Percentiles rank a stretch among this genome's conserved stretches.
Conservation (phyloP, 2,888 invertebrate species). For the Synanthedon myopaeformis region DNA sequence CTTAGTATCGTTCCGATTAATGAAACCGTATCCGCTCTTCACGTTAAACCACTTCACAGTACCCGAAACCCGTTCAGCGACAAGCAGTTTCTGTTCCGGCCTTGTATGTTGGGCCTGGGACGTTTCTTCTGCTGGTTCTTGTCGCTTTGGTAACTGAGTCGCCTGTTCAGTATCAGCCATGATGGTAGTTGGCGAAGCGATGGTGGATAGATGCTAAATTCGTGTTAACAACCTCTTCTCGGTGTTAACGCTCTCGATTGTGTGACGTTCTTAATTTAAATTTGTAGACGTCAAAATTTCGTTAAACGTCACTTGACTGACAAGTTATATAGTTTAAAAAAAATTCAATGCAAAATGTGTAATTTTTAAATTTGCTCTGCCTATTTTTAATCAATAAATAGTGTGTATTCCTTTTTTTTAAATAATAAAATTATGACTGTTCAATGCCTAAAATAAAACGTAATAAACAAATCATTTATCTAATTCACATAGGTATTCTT, state of each 20-base stretch:
- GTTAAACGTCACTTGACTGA: too few relatives aligned
- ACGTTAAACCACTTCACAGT: conserved; percentile 95
- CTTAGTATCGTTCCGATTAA: conserved; percentile 93
- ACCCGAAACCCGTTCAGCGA: conserved; percentile 88
- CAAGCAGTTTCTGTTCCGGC: conserved; percentile 21
- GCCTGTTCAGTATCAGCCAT: neutral
- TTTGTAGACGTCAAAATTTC: too few relatives aligned
- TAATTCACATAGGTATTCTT: too few relatives aligned
- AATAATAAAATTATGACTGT: too few relatives aligned
- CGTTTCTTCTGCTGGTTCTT: neutral
- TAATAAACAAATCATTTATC: too few relatives aligned
- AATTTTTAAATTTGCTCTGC: too few relatives aligned
- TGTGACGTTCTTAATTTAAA: neutral
- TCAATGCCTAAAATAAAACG: too few relatives aligned
- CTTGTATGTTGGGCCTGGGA: neutral
- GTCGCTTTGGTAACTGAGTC: neutral
- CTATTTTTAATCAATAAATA: too few relatives aligned
- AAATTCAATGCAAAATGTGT: too few relatives aligned
- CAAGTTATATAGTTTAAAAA: too few relatives aligned
- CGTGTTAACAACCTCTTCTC: neutral
- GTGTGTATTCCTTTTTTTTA: too few relatives aligned
- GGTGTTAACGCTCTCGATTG: neutral
- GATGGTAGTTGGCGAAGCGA: neutral
- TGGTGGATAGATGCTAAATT: neutral
- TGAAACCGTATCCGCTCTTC: conserved; percentile 93